Evolutionary conservation across 2,797 vertebrate species (phyloP).

Genomic region (Xyrichtys novacula): DNA sequence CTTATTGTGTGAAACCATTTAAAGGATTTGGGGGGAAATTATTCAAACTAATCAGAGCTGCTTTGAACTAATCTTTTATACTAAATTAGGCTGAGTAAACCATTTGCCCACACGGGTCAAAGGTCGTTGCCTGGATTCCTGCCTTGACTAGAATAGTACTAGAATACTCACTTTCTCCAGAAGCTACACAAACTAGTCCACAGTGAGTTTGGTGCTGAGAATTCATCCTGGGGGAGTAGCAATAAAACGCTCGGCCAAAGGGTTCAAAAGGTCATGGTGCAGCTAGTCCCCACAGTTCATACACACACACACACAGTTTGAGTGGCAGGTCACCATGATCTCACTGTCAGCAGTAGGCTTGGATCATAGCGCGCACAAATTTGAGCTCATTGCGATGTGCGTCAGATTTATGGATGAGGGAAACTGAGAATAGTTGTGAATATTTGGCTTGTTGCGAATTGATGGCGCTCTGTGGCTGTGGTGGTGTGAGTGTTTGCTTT

Average conservation of each 20-base stretch:
- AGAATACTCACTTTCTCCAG: neutral
- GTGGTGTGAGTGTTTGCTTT: conserved; percentile 56
- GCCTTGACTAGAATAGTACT: no score
- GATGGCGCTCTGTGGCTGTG: conserved; percentile 14
- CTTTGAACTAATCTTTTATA: neutral
- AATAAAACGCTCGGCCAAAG: conserved; percentile 17
- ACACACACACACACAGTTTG: conserved; percentile 6
- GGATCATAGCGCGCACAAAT: conserved; percentile 4
- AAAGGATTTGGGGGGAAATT: no score
- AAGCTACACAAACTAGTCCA: conserved; percentile 7
- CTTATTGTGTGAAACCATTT: no score
- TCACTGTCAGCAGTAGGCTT: neutral
- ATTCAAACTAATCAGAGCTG: no score
- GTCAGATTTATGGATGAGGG: conserved; percentile 26
- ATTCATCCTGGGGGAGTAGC: conserved; percentile 8
- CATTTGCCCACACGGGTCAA: no score
- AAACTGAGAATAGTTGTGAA: conserved; percentile 16
- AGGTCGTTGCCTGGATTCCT: neutral
- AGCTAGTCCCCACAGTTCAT: neutral
- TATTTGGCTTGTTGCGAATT: conserved; percentile 15
- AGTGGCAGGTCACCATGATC: conserved; percentile 22
- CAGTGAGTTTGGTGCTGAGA: neutral
- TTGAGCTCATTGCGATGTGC: neutral
- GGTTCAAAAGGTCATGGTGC: conserved; percentile 47
- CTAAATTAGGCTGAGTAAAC: no score